Evolutionary conservation across 2,888 invertebrate genomes (phyloP).

Genomic region (Hemithea aestivaria): DNA sequence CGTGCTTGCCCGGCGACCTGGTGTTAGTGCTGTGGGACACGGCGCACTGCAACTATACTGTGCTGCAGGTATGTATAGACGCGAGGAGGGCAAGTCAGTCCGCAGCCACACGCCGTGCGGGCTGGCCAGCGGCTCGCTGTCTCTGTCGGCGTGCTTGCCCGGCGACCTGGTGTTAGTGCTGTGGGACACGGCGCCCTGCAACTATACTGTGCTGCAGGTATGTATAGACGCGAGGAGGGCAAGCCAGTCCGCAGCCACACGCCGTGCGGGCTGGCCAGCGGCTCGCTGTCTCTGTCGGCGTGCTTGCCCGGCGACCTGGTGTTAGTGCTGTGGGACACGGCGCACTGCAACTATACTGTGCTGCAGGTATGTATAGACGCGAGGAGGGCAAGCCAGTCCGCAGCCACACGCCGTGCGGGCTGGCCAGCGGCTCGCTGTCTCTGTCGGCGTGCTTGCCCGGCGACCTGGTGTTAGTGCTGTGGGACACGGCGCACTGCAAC

Average conservation of each 20-base stretch:
- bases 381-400: conserved; percentile 34
- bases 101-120: conserved; percentile 68
- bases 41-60: conserved; percentile 86
- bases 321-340: conserved; percentile 89
- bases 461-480: conserved; percentile 89
- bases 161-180: conserved; percentile 91
- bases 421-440: conserved; percentile 59
- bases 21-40: conserved; percentile 93
- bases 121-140: conserved; percentile 60
- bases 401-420: conserved; percentile 64
- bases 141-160: conserved; percentile 81
- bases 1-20: conserved; percentile 88
- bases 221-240: conserved; percentile 15
- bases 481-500: conserved; percentile 88
- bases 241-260: conserved; percentile 55
- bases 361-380: conserved; percentile 60
- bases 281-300: conserved; percentile 67
- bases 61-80: conserved; percentile 72
- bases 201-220: conserved; percentile 85
- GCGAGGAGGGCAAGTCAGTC: conserved; percentile 36
- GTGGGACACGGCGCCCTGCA: conserved; percentile 89
- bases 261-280: conserved; percentile 59
- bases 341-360: conserved; percentile 87
- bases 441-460: conserved; percentile 85
- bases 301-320: conserved; percentile 91